phyloP scores from a whole-genome alignment of 2,888 invertebrate genomes.

The Meta bourneti region DNA sequence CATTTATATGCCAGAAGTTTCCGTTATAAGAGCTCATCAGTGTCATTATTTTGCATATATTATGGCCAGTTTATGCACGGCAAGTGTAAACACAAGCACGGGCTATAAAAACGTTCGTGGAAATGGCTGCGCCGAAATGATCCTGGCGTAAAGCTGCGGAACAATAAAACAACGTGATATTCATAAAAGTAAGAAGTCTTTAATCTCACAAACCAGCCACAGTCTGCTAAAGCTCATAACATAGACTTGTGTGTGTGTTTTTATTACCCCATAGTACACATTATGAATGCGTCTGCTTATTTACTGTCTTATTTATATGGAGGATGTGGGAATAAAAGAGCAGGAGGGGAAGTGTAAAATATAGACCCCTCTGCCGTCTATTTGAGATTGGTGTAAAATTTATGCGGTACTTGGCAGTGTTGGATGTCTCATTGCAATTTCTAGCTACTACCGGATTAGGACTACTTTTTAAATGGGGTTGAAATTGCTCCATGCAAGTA shows the following conservation, averaged over 20 bases:
- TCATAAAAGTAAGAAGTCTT: conserved; percentile 66
- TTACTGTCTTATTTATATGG: not conserved
- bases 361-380: not conserved
- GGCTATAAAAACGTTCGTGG: conserved; percentile 50
- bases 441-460: not conserved
- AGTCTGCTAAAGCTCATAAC: conserved; percentile 15
- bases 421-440: not conserved
- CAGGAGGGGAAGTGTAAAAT: not conserved
- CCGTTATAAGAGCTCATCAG: not conserved
- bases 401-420: not conserved
- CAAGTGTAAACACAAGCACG: conserved; percentile 3
- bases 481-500: not conserved
- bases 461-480: not conserved
- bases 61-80: conserved; percentile 35
- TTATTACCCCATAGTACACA: conserved; percentile 28
- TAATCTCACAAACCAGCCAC: conserved; percentile 49
- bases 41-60: conserved; percentile 49
- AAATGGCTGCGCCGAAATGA: conserved; percentile 25
- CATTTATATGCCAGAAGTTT: not conserved
- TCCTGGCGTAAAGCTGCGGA: conserved; percentile 14
- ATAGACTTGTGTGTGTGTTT: conserved; percentile 8
- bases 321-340: conserved; percentile 15
- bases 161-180: conserved; percentile 57
- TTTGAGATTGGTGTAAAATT: not conserved
- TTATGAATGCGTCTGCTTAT: conserved; percentile 35